These are phyloP conservation scores for Cepaea hortensis DNA, from an alignment of 2,888 invertebrate species.

Conservation along the genomic window DNA sequence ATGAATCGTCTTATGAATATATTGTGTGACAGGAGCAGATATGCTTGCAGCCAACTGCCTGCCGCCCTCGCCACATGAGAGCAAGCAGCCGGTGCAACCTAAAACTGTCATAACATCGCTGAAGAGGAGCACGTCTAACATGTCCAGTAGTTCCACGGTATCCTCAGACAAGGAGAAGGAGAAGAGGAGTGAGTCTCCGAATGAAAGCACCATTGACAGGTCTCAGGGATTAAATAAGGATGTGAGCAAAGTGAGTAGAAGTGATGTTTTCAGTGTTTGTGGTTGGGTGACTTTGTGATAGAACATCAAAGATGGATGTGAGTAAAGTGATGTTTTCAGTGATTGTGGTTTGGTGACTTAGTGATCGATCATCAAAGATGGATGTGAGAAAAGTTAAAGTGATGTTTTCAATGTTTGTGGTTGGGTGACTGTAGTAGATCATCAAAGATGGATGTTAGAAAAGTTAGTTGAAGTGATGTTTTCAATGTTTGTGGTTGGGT, in stretches of 20 bases:
- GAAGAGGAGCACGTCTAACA: conserved; percentile 74
- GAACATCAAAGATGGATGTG: too few species aligned
- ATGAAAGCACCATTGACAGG: conserved; percentile 59
- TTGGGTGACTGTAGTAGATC: too few species aligned
- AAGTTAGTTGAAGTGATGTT: conserved; percentile 55
- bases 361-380: too few species aligned
- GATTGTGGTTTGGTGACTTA: too few species aligned
- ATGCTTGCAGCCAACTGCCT: conserved; percentile 53
- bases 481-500: too few species aligned
- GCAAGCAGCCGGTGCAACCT: conserved; percentile 73
- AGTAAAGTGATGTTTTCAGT: too few species aligned
- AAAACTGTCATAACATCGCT: conserved; percentile 75
- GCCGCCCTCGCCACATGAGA: conserved; percentile 74
- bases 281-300: too few species aligned
- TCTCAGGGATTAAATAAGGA: conserved; percentile 48
- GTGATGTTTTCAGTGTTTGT: background rate
- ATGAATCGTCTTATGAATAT: background rate
- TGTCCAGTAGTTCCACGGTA: conserved; percentile 67
- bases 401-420: too few species aligned
- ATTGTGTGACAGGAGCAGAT: background rate
- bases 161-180: conserved; percentile 60
- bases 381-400: too few species aligned
- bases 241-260: conserved; percentile 52
- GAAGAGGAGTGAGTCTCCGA: conserved; percentile 69
- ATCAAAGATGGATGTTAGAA: conserved; percentile 47